Evolutionary conservation across 1,140 invertebrate genomes (phyloP), one percentile per base, ranked within the genome.

Genomic region (Caenorhabditis elegans): DNA sequence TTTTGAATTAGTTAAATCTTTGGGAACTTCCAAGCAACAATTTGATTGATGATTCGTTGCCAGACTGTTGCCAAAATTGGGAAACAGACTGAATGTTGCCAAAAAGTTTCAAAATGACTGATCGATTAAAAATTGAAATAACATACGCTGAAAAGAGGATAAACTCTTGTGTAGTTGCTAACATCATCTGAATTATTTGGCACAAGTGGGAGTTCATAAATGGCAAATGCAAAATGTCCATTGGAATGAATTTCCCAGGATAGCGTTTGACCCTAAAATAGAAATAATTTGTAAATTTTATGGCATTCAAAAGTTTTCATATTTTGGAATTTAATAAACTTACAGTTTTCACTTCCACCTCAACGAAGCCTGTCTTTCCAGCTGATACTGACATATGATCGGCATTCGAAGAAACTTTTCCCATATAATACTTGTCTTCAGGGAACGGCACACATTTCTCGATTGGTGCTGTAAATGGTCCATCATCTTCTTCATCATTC

Each of bases 181-280:
- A 77, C 39, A 60, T 84, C 77, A 28, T 51, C 60, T 19, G 84
- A 82, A 15, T 79, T 79, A 10, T 43, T 39, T 36, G 86, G 83
- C 13, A 86, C 80, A 3, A 83, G 43, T 0, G 60, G 60, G 13
- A 70, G 60, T 34, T 85, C 78, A 53, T 87, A 88, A 28, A 89
- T 51, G 3, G 75, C 88, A 46, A 87, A 89, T 19, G 85, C 88
- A 82, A 89, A 89, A 48, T 90, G 86, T 2, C 88, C 88, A 79
- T 90, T 87, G 10, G 88, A 70, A 36, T 86, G 70, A 65, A 90
- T 83, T 22, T 55, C 79, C 88, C 88, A 89, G 13, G 43, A 53
- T 15, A 89, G 65, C 22, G 53, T 80, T 47, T 88, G 85, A 8
- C 88, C 87, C 82, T 86, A 48, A 84, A 78, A n/a, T 4, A 11